Evolutionary conservation across 1,140 invertebrate genomes (phyloP), one percentile per base, ranked within the genome.

Genomic region (Trichomalopsis sarcophagae): DNA sequence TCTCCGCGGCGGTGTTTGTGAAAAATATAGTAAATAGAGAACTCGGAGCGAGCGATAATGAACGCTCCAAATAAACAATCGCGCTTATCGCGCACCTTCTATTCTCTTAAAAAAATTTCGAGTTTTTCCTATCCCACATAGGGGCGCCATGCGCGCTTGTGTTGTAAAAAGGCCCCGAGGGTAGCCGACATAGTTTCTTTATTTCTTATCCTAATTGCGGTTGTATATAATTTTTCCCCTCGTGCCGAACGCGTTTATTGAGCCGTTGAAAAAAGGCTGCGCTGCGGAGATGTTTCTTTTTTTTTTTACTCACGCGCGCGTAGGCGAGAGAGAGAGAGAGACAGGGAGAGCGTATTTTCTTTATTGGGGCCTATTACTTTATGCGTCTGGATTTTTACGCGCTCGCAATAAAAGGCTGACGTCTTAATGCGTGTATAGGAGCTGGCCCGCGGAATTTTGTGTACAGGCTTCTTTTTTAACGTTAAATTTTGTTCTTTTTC

Each of bases 21-120:
- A 82, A 82, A 75, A 82, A 66, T 66, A 76, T 76, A 73, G 33
- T 82, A 82, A 82, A 17, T n/a, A n/a, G 62, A n/a, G 5, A 66
- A 66, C n/a, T n/a, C 21, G 11, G 33, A 36, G 33, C 2, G 4
- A 21, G 62, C 62, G n/a, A 66, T n/a, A 66, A 66, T 66, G 13
- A 21, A 21, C 4, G 62, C 62, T 17, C 62, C 14, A 66, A 66
- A 66, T 21, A 66, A 21, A n/a, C 11, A 17, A 27, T 1, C 33
- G 33, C 17, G 62, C 9, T n/a, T 21, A 66, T 21, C 62, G 9
- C 6, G 62, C 27, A 27, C 1, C 27, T 27, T 66, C 7, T 17
- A 11, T 17, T 4, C 27, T 71, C 27, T n/a, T 30, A 71, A 71
- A 71, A 71, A 11, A 13, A 33, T 23, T 40, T 40, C 0, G 0